Base-by-base conservation (phyloP, 92 coral and sea anemone species). In the Diadumene lineata region DNA sequence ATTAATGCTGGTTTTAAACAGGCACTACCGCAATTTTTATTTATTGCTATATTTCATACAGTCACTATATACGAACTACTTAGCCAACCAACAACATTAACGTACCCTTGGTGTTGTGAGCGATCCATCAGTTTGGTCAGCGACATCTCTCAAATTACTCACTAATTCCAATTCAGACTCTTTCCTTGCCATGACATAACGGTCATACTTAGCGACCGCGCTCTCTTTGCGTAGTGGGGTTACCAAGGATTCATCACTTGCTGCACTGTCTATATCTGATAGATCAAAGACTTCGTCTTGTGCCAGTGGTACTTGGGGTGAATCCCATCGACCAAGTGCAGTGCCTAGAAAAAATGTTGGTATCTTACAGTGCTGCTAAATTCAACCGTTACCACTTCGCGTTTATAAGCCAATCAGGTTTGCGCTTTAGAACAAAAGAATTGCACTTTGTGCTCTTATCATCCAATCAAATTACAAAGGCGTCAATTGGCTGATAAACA, bases 171-270 rank as follows among this genome's bases (percentile, higher is more conserved):
- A 68, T 86, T 91, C 97, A 1, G 97, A 91, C 31, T 91, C 84
- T 76, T 85, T 84, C 77, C 97, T 81, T 26, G 83, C 92, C 69
- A 82, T 84, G 70, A 87, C 34, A 60, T 80, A 91, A 67, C 87
- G 73, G 77, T 91, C 93, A 79, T 84, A 91, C 93, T 86, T 83
- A 57, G 81, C 81, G 53, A 91, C 90, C 30, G 86, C 86, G 65
- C 86, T 91, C 34, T 69, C 83, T 56, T 58, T 77, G 30, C 73
- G 68, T 3, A 31, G 68, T 11, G 85, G 72, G 34, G 80, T 61
- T 13, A 76, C 77, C 26, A 79, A 76, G 34, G 46, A 56, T 30
- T 78, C 82, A n/a, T 86, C 91, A 29, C 82, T 78, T 11, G 75
- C 60, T 0, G 51, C 26, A 18, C 82, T 78, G n/a, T 78, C 82